phyloP scores from a whole-genome alignment of 1,140 invertebrate genomes.

The Mamestra configurata region DNA sequence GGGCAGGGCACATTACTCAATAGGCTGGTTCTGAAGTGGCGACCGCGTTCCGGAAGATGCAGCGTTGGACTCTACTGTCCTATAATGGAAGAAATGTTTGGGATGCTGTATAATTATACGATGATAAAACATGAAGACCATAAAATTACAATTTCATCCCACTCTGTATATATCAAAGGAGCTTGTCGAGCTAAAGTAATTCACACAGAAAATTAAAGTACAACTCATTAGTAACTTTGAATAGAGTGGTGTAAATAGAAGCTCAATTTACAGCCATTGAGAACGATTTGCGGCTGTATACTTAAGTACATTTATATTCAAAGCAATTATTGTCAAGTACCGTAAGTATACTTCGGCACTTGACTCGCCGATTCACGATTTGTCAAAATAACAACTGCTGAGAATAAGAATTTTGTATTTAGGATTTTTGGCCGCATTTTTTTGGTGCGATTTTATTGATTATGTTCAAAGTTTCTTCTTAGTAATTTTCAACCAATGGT shows the following conservation, averaged over 20 bases:
- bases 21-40: no score
- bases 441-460: no score
- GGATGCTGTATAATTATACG: no score
- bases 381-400: background rate
- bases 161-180: background rate
- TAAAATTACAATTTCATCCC: background rate
- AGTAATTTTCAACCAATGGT: no score
- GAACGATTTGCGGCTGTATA: background rate
- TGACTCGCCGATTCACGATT: background rate
- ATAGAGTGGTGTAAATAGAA: background rate
- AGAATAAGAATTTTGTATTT: no score
- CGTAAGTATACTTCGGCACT: background rate
- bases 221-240: background rate
- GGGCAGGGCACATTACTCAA: no score
- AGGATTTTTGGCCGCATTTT: no score
- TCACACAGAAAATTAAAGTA: background rate
- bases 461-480: no score
- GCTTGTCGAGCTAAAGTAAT: background rate
- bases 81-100: no score
- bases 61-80: no score
- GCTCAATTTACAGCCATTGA: background rate
- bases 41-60: no score
- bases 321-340: constrained; percentile 27
- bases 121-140: no score
- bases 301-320: background rate